phyloP scores from a whole-genome alignment of 2,888 invertebrate species.

The Drosophila longiperda region DNA sequence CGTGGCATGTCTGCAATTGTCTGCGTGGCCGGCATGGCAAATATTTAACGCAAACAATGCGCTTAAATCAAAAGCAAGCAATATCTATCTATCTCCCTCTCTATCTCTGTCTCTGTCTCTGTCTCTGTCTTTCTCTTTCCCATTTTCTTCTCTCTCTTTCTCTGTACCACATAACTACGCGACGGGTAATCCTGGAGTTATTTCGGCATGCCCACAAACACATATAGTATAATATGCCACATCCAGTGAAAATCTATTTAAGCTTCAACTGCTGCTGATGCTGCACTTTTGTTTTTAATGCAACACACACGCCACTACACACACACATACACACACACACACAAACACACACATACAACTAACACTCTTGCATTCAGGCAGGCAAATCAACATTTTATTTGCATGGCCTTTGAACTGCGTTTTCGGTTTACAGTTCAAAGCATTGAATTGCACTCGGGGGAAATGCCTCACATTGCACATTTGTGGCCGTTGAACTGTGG shows the following conservation, averaged over 20 bases:
- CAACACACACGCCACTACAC: conserved; percentile 11
- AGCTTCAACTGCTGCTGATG: conserved; percentile 57
- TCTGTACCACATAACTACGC: conserved; percentile 65
- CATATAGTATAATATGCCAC: background rate
- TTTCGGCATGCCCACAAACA: conserved; percentile 2
- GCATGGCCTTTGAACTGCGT: conserved; percentile 65
- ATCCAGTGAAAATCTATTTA: conserved; percentile 59
- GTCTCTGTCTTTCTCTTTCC: background rate
- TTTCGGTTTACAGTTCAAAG: conserved; percentile 44
- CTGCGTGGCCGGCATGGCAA: conserved; percentile 80
- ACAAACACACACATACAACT: background rate
- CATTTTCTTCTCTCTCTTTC: background rate
- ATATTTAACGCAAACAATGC: conserved; percentile 78
- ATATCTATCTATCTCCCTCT: conserved; percentile 43
- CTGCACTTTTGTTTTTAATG: conserved; percentile 54
- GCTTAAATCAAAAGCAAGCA: conserved; percentile 77
- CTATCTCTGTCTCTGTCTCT: background rate
- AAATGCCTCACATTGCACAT: conserved; percentile 46
- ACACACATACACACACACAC: background rate
- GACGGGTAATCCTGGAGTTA: conserved; percentile 44
- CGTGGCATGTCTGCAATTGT: conserved; percentile 69
- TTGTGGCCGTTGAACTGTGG: conserved; percentile 73
- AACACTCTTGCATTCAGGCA: conserved; percentile 37
- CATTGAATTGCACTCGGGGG: conserved; percentile 68
- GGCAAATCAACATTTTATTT: conserved; percentile 67